A percentile compares a stretch with the other conserved stretches of the same genome.
Evolutionary conservation across 2,113 vertebrate genomes (phyloP).

Genomic region (Neolamprologus devosi): DNA sequence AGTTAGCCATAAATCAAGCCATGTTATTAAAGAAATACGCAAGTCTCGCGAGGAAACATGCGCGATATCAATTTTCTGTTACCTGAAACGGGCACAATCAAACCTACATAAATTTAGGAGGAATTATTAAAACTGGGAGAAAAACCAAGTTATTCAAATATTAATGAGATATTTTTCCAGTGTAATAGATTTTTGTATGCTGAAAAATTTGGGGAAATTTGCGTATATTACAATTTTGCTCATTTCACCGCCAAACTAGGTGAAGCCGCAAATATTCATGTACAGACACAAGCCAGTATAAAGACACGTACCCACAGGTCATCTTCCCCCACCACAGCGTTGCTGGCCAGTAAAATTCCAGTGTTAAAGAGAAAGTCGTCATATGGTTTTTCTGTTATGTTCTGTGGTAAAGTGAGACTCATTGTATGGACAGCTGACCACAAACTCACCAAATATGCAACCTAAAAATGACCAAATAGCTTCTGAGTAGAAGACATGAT

Average conservation of each 20-base stretch:
- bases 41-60: neutral
- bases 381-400: neutral
- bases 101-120: neutral
- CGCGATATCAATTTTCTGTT: neutral
- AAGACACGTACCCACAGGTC: neutral
- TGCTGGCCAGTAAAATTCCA: constrained; percentile 19
- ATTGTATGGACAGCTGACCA: neutral
- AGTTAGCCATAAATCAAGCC: constrained; percentile 20
- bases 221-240: neutral
- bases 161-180: neutral
- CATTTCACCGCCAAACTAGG: neutral
- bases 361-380: neutral
- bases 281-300: neutral
- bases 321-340: neutral
- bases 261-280: neutral
- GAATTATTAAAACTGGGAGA: neutral
- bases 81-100: neutral
- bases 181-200: neutral
- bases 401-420: constrained; percentile 11
- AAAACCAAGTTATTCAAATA: neutral
- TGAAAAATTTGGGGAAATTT: accelerated
- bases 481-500: neutral
- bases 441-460: neutral
- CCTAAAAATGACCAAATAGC: neutral
- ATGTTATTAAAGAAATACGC: constrained; percentile 21